These are phyloP conservation scores for Furcifer pardalis DNA, from an alignment of 2,797 vertebrate species.

Conservation along the genomic window DNA sequence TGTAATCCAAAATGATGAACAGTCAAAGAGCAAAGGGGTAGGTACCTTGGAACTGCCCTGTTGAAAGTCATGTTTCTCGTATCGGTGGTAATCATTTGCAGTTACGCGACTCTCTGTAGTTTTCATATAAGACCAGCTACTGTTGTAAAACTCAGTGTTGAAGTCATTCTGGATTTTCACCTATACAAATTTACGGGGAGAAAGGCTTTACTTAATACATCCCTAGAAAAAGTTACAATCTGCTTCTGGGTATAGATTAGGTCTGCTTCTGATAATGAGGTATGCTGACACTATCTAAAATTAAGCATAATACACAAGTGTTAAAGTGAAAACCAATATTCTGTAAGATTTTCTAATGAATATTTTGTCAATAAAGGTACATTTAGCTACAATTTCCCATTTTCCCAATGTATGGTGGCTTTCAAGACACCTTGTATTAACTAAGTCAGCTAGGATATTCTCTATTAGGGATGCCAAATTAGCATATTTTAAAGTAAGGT, in stretches of 20 bases:
- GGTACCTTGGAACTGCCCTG: constrained; percentile 75
- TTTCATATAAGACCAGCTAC: constrained; percentile 88
- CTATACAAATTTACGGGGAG: constrained; percentile 75
- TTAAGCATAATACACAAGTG: background rate
- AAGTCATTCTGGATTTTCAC: constrained; percentile 89
- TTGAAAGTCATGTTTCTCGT: background rate
- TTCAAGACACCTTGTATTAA: too few species aligned
- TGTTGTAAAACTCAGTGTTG: constrained; percentile 89
- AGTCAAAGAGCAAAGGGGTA: background rate
- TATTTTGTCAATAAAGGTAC: too few species aligned
- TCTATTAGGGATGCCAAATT: background rate
- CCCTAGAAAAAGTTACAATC: background rate
- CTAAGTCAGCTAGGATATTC: background rate
- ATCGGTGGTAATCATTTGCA: constrained; percentile 49
- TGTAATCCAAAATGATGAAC: background rate
- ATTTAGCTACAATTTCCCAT: too few species aligned
- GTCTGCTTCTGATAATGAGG: background rate
- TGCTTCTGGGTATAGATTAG: background rate
- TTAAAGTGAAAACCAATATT: background rate
- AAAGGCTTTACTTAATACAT: constrained; percentile 3
- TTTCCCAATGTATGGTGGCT: too few species aligned
- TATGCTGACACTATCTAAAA: background rate
- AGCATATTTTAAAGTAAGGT: too few species aligned
- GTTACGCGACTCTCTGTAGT: constrained; percentile 48
- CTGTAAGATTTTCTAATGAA: too few species aligned